phyloP scores from a whole-genome alignment of 2,797 vertebrate species.

The Poecilia wingei region DNA sequence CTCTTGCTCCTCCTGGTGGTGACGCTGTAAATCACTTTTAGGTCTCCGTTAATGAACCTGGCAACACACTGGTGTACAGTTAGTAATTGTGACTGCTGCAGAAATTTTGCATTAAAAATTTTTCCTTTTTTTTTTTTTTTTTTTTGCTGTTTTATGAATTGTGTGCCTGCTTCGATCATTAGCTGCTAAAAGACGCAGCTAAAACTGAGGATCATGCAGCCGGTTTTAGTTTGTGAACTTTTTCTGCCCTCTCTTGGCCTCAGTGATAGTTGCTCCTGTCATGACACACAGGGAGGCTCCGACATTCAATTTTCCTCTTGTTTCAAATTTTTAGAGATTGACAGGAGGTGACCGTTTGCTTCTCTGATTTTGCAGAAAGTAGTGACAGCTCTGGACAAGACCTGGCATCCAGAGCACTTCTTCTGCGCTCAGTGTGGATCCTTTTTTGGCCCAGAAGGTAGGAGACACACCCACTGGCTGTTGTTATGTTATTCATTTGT shows the following conservation, averaged over 20 bases:
- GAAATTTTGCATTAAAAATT: not conserved
- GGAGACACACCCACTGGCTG: not conserved
- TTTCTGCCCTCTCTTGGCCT: constrained; percentile 59
- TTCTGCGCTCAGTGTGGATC: constrained; percentile 95
- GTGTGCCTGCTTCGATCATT: constrained; percentile 17
- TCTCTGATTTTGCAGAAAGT: constrained; percentile 86
- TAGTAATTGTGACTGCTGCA: constrained; percentile 8
- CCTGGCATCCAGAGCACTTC: constrained; percentile 96
- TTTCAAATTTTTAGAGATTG: not conserved
- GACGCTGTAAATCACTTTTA: constrained; percentile 2
- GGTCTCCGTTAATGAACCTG: not conserved
- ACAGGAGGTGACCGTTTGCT: not conserved
- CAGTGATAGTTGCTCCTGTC: not conserved
- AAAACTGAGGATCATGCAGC: constrained; percentile 62
- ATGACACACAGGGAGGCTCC: not conserved
- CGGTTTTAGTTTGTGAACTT: constrained; percentile 29
- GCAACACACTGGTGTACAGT: not conserved
- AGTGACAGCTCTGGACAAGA: constrained; percentile 93
- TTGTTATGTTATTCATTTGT: not conserved
- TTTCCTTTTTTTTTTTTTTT: constrained; percentile 19
- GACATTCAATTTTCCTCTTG: not conserved
- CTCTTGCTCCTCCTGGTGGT: constrained; percentile 53
- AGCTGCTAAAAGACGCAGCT: constrained; percentile 29
- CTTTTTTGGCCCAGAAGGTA: constrained; percentile 96
- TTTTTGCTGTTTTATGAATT: not conserved